A percentile compares a stretch with the other conserved stretches of the same genome.
Evolutionary conservation across 1,140 invertebrate genomes (phyloP).

Genomic region (Drosophila dunni): DNA sequence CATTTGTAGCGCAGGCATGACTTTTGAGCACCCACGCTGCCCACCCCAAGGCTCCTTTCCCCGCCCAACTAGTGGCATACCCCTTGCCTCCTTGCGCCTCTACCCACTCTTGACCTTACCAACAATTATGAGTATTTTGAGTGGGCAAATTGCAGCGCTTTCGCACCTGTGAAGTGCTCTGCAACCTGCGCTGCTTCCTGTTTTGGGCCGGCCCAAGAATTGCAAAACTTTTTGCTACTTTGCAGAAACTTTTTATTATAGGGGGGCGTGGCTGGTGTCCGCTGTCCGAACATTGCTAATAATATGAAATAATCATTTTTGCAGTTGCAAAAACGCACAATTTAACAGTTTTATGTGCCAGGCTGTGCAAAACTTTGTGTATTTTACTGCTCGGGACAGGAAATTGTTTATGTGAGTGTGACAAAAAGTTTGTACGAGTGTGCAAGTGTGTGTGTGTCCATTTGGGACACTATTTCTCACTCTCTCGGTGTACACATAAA

Average conservation of each 20-base stretch:
- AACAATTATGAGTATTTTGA: conserved; percentile 15
- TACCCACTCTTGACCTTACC: not conserved
- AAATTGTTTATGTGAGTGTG: conserved; percentile 48
- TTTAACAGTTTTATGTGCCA: conserved; percentile 49
- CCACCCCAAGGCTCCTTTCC: too few relatives aligned
- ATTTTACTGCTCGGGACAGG: not conserved
- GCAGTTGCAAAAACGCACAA: conserved; percentile 36
- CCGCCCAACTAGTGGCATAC: too few relatives aligned
- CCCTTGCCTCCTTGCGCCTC: too few relatives aligned
- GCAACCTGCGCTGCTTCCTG: not conserved
- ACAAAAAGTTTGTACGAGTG: conserved; percentile 36
- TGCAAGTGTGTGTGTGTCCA: not conserved
- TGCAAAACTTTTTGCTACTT: conserved; percentile 46
- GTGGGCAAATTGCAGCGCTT: conserved; percentile 28
- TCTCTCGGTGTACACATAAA: conserved; percentile 36
- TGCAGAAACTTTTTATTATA: conserved; percentile 12
- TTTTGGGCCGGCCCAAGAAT: conserved; percentile 38
- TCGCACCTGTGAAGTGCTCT: conserved; percentile 34
- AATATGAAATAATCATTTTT: conserved; percentile 40
- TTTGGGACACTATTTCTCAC: not conserved
- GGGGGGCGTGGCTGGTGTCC: not conserved
- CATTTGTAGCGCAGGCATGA: not conserved
- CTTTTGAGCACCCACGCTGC: too few relatives aligned
- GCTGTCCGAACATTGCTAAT: conserved; percentile 12
- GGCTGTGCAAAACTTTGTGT: conserved; percentile 41